These are phyloP conservation scores for Chitala chitala DNA, from an alignment of 2,113 vertebrate genomes.

Conservation along the genomic window DNA sequence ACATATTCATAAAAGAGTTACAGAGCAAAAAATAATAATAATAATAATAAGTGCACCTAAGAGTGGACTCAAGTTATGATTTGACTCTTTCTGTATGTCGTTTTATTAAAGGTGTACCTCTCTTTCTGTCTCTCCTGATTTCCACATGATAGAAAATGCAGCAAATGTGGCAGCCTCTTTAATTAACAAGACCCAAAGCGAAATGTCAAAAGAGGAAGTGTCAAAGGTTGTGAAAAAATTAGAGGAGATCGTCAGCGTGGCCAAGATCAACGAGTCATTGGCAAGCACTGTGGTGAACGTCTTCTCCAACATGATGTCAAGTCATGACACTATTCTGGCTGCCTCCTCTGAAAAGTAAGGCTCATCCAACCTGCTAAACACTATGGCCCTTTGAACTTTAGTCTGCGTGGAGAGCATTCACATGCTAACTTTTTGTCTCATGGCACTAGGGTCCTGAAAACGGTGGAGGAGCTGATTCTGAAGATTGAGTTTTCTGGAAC, in stretches of 20 bases:
- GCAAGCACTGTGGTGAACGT: constrained; percentile 81
- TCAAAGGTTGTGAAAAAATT: constrained; percentile 78
- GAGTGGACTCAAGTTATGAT: too few species aligned
- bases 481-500: constrained; percentile 78
- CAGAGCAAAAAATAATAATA: too few species aligned
- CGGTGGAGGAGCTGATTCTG: constrained; percentile 80
- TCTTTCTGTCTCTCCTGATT: neutral
- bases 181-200: constrained; percentile 69
- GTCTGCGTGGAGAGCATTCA: neutral
- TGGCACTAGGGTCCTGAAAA: constrained; percentile 74
- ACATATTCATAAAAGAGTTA: too few species aligned
- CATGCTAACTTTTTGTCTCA: neutral
- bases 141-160: constrained; percentile 65
- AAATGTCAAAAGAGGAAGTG: constrained; percentile 75
- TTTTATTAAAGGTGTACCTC: neutral
- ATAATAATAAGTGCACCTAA: too few species aligned
- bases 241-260: constrained; percentile 77
- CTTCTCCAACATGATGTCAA: constrained; percentile 90
- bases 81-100: neutral
- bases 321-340: constrained; percentile 66
- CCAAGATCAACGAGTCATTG: constrained; percentile 75
- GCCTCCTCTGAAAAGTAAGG: constrained; percentile 78
- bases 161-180: constrained; percentile 80
- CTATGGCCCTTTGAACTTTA: neutral
- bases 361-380: neutral